phyloP scores from a whole-genome alignment of 1,140 invertebrate species.

The Drosophila murphyi region DNA sequence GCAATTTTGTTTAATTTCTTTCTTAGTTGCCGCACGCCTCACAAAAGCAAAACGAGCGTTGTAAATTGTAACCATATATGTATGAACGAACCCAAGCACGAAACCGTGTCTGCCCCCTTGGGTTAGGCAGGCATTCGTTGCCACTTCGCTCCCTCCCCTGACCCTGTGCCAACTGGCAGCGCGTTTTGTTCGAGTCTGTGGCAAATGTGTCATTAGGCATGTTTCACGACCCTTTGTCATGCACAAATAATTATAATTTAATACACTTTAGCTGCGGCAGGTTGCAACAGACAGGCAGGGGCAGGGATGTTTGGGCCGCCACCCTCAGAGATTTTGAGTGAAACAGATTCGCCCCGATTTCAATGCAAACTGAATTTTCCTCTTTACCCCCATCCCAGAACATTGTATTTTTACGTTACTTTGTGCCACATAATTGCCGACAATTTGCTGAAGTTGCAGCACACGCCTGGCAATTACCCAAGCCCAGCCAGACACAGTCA shows the following conservation, averaged over 20 bases:
- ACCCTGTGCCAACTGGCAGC: constrained; percentile 22
- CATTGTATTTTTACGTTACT: constrained; percentile 58
- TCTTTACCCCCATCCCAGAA: neutral
- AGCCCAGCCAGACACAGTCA: constrained; percentile 6
- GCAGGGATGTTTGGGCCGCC: neutral
- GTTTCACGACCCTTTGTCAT: constrained; percentile 83
- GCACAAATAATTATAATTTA: constrained; percentile 83
- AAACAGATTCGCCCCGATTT: constrained; percentile 41
- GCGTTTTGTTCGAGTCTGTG: constrained; percentile 77
- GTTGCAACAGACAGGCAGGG: constrained; percentile 13
- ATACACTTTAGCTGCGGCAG: constrained; percentile 69
- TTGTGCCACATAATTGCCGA: constrained; percentile 80
- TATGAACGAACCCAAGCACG: constrained; percentile 24
- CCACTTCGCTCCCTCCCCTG: neutral
- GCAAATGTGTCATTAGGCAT: constrained; percentile 83
- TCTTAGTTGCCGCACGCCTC: constrained; percentile 61
- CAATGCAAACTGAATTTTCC: constrained; percentile 32
- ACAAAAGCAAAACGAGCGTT: constrained; percentile 61
- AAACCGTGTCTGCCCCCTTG: constrained; percentile 22
- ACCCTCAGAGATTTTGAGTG: constrained; percentile 48
- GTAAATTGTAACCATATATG: constrained; percentile 73
- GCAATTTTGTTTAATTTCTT: constrained; percentile 78
- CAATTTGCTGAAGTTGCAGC: constrained; percentile 82
- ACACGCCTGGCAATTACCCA: constrained; percentile 75
- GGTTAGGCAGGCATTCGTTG: neutral